These are phyloP conservation scores for Cyanoderma ruficeps DNA, from an alignment of 2,113 vertebrate species.

Conservation along the genomic window DNA sequence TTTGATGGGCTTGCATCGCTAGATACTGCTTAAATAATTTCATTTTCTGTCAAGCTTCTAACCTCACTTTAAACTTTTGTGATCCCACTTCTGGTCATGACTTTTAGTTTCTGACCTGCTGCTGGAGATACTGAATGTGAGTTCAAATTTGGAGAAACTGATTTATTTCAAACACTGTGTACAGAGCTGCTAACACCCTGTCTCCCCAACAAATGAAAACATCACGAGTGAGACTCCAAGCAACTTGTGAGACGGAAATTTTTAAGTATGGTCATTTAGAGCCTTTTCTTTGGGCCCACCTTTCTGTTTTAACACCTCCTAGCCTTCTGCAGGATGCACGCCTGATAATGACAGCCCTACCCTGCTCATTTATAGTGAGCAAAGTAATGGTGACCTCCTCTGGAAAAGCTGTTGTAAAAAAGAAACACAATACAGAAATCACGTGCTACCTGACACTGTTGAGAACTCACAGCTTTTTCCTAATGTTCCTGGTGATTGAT, in stretches of 20 bases:
- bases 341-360: neutral
- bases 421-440: neutral
- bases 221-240: neutral
- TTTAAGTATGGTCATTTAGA: neutral
- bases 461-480: neutral
- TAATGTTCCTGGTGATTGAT: neutral
- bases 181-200: neutral
- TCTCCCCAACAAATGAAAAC: neutral
- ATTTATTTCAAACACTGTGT: neutral
- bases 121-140: neutral
- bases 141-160: neutral
- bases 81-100: neutral
- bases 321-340: neutral
- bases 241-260: neutral
- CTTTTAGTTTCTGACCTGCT: neutral
- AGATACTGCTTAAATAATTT: constrained; percentile 11
- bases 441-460: neutral
- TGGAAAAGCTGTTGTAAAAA: neutral
- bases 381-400: neutral
- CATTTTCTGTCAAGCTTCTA: neutral
- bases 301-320: neutral
- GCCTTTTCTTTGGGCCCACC: neutral
- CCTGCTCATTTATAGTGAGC: neutral
- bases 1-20: neutral
- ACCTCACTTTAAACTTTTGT: constrained; percentile 9